Evolutionary conservation across 2,113 vertebrate genomes (phyloP), one percentile per base, ranked within the genome.

Genomic region (Verasper variegatus): DNA sequence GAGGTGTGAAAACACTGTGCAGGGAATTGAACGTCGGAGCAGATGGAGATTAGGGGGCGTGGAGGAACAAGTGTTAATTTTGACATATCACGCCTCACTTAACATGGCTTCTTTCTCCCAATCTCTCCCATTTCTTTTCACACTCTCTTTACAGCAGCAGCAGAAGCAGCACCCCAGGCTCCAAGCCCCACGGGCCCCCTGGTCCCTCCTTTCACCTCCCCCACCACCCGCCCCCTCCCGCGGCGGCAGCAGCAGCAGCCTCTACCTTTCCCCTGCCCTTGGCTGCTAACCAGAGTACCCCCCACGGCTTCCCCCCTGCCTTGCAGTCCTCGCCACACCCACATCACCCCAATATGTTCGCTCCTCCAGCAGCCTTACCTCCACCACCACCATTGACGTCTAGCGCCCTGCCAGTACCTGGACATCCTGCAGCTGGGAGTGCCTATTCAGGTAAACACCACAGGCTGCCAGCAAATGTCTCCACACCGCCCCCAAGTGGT

Each of bases 301-400:
- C 97, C 91, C 96, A 97, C 91, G 93, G 94, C 94, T 98, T 97
- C 94, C 95, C 97, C 0, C 94, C 96, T 88, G 72, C 95, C 94
- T 95, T 96, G 91, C 97, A 96, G 93, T 94, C 96, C 76, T 94
- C 95, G 93, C 91, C 96, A 0, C 97, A 97, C 93, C 91, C 97
- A 54, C 97, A 98, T 90, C 97, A 97, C 96, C 96, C 97, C 96
- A 98, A 97, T 97, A 99, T 99, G 97, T 98, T 99, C 91, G 97
- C 97, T 95, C 96, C 97, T 94, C 97, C 97, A 92, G 94, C 97
- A 67, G 97, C 97, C 85, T 88, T 99, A 95, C 97, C 97, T 90
- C 97, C 97, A 93, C 97, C 97, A 90, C 97, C 97, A 59, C 97
- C 97, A 78, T 92, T 99, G 94, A 99, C 97, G 35, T 99, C 97